Evolutionary conservation across 2,797 vertebrate genomes (phyloP).

Genomic region (Peromyscus aztecus): DNA sequence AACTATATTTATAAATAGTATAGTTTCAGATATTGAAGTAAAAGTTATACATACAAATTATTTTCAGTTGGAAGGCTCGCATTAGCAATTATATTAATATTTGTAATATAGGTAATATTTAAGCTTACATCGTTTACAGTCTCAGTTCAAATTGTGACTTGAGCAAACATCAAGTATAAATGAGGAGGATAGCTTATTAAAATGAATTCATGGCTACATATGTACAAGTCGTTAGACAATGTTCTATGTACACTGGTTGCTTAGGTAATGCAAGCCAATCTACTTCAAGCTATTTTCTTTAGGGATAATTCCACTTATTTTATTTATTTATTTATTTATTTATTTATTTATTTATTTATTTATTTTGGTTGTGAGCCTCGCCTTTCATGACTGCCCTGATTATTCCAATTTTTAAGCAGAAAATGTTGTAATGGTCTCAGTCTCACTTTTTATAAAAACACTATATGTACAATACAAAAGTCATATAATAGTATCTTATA

Average conservation of each 20-base stretch:
- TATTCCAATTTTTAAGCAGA: constrained; percentile 21
- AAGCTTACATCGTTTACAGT: background rate
- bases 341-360: too few relatives aligned
- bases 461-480: background rate
- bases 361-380: too few relatives aligned
- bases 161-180: constrained; percentile 30
- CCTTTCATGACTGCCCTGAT: background rate
- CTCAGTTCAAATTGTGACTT: constrained; percentile 26
- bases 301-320: constrained; percentile 29
- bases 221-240: background rate
- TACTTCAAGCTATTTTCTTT: constrained; percentile 60
- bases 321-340: too few relatives aligned
- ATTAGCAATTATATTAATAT: constrained; percentile 19
- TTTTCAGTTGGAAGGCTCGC: background rate
- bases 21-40: constrained; percentile 21
- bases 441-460: constrained; percentile 41
- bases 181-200: background rate
- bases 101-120: background rate
- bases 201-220: constrained; percentile 23
- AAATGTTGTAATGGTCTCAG: constrained; percentile 34
- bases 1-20: constrained; percentile 25
- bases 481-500: background rate
- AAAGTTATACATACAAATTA: background rate
- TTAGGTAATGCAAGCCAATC: constrained; percentile 25
- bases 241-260: constrained; percentile 18